Conservation (phyloP, 1,140 invertebrate genomes). For the Dinoponera quadriceps region DNA sequence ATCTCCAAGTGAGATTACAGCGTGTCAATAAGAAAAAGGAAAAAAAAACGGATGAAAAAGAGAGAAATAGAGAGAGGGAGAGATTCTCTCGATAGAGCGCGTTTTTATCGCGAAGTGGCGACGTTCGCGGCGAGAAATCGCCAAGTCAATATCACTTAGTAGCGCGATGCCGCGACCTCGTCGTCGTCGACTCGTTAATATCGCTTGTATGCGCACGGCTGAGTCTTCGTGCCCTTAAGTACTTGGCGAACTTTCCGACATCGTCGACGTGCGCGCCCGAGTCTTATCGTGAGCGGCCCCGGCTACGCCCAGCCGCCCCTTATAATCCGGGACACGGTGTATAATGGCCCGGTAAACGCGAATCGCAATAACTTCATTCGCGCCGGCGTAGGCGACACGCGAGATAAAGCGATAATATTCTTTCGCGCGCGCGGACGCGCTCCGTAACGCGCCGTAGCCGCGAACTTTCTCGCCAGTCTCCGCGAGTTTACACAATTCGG, state of each 20-base stretch:
- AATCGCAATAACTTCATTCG: constrained; percentile 60
- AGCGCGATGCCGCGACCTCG: constrained; percentile 19
- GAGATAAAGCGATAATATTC: constrained; percentile 58
- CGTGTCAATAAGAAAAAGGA: background rate
- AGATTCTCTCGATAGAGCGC: background rate
- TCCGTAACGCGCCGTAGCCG: background rate
- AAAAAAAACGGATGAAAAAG: too few relatives aligned
- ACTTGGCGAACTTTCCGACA: constrained; percentile 45
- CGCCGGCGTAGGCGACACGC: constrained; percentile 32
- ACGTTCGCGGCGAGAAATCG: background rate
- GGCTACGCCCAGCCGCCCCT: constrained; percentile 41
- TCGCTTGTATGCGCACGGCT: constrained; percentile 13
- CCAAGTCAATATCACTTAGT: constrained; percentile 22
- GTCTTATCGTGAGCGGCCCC: constrained; percentile 41
- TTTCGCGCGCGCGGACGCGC: background rate
- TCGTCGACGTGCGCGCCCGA: constrained; percentile 10
- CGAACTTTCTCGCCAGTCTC: background rate
- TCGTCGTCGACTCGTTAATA: constrained; percentile 31
- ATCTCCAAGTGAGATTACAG: background rate
- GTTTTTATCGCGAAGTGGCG: background rate
- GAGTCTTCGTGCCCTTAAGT: constrained; percentile 44
- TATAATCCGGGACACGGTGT: constrained; percentile 43
- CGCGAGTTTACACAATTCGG: background rate
- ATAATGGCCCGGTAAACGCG: constrained; percentile 43
- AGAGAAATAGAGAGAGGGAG: too few relatives aligned